A percentile compares a stretch with the other conserved stretches of the same genome.
These are phyloP conservation scores for Cairina moschata DNA, from an alignment of 2,113 vertebrate species.

Conservation along the genomic window DNA sequence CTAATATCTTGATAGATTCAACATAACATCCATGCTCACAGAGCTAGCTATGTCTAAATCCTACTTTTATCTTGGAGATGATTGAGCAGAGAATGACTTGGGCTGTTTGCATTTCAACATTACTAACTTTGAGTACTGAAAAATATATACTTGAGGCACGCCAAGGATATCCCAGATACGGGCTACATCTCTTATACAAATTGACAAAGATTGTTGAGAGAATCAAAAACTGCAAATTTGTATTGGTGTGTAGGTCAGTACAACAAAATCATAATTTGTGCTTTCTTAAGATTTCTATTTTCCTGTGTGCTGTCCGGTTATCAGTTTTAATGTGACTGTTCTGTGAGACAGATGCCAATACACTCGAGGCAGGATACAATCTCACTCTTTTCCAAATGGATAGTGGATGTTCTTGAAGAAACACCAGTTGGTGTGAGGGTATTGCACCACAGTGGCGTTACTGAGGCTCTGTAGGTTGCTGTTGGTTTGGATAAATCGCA, in stretches of 20 bases:
- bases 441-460: neutral
- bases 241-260: neutral
- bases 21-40: neutral
- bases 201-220: neutral
- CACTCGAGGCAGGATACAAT: neutral
- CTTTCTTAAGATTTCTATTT: neutral
- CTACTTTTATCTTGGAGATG: neutral
- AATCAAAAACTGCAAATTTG: neutral
- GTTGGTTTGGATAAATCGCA: neutral
- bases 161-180: neutral
- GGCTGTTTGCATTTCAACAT: neutral
- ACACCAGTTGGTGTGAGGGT: accelerated
- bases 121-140: neutral
- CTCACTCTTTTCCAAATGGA: accelerated
- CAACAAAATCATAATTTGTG: neutral
- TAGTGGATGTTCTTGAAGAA: neutral
- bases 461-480: neutral
- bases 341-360: neutral
- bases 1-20: neutral
- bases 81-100: neutral
- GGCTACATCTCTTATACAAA: neutral
- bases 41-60: neutral
- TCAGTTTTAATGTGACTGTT: neutral
- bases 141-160: accelerated
- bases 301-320: neutral